These are phyloP conservation scores for Propsilocerus akamusi DNA, from an alignment of 1,140 invertebrate species.

Conservation along the genomic window DNA sequence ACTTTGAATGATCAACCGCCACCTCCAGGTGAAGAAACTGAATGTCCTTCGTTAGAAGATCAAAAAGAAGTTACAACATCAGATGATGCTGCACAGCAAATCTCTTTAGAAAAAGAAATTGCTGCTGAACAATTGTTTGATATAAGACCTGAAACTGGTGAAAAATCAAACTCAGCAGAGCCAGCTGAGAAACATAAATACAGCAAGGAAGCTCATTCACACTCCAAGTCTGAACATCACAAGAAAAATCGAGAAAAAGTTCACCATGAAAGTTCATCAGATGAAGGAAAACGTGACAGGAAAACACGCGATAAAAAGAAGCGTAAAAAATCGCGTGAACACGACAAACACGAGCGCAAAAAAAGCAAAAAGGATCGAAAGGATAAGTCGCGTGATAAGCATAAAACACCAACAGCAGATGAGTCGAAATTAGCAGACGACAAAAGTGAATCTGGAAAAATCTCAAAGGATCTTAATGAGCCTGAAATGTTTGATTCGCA, in stretches of 20 bases:
- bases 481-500: slow-evolving; percentile 6
- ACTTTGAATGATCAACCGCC: neutral
- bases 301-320: slow-evolving; percentile 32
- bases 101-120: slow-evolving; percentile 19
- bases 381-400: slow-evolving; percentile 15
- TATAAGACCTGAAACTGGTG: slow-evolving; percentile 17
- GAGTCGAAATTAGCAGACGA: slow-evolving; percentile 5
- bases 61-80: slow-evolving; percentile 10
- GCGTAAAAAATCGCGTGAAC: slow-evolving; percentile 27
- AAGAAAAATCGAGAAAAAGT: slow-evolving; percentile 22
- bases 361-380: slow-evolving; percentile 26
- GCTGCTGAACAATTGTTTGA: slow-evolving; percentile 24
- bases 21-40: neutral
- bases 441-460: neutral
- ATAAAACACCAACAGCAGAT: slow-evolving; percentile 6
- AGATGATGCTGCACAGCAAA: slow-evolving; percentile 27
- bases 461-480: slow-evolving; percentile 1
- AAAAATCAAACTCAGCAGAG: too few species aligned
- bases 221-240: too few species aligned
- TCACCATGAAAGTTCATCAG: slow-evolving; percentile 25
- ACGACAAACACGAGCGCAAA: slow-evolving; percentile 23
- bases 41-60: neutral
- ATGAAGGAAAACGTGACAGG: slow-evolving; percentile 26
- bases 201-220: too few species aligned
- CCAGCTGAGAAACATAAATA: too few species aligned